Conservation (phyloP, 2,888 invertebrate species). For the Micoletzkya japonica region DNA sequence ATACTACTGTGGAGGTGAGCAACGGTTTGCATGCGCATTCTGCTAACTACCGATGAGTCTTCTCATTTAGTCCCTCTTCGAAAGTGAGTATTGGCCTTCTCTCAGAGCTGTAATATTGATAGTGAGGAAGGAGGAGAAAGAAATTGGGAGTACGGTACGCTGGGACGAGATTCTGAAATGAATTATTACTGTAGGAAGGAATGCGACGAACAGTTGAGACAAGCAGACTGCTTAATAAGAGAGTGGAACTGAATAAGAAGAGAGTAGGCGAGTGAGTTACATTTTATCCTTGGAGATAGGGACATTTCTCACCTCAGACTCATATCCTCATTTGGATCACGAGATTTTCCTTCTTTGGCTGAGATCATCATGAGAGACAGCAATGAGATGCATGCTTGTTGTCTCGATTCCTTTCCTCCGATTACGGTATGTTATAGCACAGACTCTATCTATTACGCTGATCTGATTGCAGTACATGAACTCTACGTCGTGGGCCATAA, state of each 20-base stretch:
- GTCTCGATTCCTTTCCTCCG: slow-evolving; percentile 90
- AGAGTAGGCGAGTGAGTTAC: neutral
- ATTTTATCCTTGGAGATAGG: no score
- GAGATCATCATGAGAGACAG: slow-evolving; percentile 91
- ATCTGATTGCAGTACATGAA: slow-evolving; percentile 77
- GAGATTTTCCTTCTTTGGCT: slow-evolving; percentile 83
- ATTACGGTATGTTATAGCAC: slow-evolving; percentile 65
- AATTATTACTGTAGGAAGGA: slow-evolving; percentile 67
- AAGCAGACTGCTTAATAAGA: slow-evolving; percentile 79
- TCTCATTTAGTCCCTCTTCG: slow-evolving; percentile 71
- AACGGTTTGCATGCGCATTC: no score
- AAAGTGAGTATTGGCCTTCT: slow-evolving; percentile 83
- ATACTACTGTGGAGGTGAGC: slow-evolving; percentile 68
- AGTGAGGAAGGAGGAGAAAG: slow-evolving; percentile 68
- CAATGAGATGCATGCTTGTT: slow-evolving; percentile 92
- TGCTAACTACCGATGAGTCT: neutral
- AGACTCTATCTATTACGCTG: neutral
- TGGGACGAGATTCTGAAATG: neutral
- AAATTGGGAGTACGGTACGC: slow-evolving; percentile 26
- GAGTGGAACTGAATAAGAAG: slow-evolving; percentile 67
- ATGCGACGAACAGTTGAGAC: slow-evolving; percentile 83
- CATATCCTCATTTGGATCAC: slow-evolving; percentile 71
- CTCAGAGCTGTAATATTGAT: slow-evolving; percentile 87
- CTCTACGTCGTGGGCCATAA: slow-evolving; percentile 80
- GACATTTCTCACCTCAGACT: slow-evolving; percentile 39